Evolutionary conservation across 2,888 invertebrate species (phyloP).

Genomic region (Ormyrus rosae): DNA sequence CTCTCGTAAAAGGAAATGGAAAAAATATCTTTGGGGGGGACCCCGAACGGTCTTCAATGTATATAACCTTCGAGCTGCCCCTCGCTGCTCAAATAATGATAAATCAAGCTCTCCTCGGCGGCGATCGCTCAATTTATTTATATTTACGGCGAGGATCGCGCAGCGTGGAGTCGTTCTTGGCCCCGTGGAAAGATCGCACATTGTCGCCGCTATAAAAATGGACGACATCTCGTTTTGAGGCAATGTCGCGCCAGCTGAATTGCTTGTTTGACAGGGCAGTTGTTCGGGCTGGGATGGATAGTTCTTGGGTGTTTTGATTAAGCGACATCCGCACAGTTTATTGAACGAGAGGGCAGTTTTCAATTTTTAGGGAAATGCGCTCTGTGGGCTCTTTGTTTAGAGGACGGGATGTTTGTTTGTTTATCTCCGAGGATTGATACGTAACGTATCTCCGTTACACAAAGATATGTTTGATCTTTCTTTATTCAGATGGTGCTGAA

Average conservation of each 20-base stretch:
- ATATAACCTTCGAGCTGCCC: not conserved
- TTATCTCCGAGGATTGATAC: no score
- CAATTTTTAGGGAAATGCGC: no score
- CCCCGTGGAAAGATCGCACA: slow-evolving; percentile 23
- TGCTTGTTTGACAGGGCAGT: slow-evolving; percentile 9
- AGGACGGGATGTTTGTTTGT: no score
- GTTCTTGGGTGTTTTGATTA: no score
- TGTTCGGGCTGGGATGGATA: no score
- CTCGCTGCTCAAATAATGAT: slow-evolving; percentile 20
- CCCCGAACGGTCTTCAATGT: not conserved
- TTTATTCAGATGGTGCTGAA: not conserved
- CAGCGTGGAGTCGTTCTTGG: not conserved
- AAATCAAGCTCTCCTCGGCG: slow-evolving; percentile 32
- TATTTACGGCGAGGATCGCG: slow-evolving; percentile 43
- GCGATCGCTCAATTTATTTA: slow-evolving; percentile 52
- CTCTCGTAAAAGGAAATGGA: slow-evolving; percentile 61
- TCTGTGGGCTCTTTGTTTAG: no score
- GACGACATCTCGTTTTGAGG: slow-evolving; percentile 16
- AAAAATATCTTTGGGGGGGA: slow-evolving; percentile 57
- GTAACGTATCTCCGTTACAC: no score
- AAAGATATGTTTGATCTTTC: not conserved
- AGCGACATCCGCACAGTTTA: no score
- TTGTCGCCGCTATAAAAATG: slow-evolving; percentile 47
- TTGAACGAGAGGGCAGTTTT: no score
- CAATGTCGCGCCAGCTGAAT: slow-evolving; percentile 22